Evolutionary conservation across 2,888 invertebrate species (phyloP), one percentile per base, ranked within the genome.

Genomic region (Eupithecia tripunctaria): DNA sequence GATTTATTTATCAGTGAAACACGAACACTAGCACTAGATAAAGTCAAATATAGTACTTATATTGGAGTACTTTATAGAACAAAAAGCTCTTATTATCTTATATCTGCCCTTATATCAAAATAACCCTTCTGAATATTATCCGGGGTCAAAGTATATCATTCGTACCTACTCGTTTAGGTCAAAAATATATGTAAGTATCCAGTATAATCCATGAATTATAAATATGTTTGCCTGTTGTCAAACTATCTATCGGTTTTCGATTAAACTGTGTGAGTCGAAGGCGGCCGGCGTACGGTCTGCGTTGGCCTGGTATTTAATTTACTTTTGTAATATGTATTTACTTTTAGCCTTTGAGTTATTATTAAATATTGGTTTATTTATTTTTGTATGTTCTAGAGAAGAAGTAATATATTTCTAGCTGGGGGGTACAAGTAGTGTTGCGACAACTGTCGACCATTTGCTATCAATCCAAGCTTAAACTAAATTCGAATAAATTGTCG

Each of bases 201-300:
- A 56, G 25, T 14, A 1, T 56, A 56, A 25, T 56, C 56, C 64
- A 75, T 77, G 73, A 68, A 76, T 70, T 75, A 79, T 77, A 75
- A 70, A 77, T 74, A 67, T 59, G 47, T 67, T 51, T 14, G 51
- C n/a, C 51, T 62, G 27, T 66, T 43, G 73, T 15, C 78, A 66
- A 72, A 71, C 67, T 72, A 74, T 79, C 74, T 72, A 74, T 79
- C 74, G 73, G 72, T 74, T 79, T 76, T 64, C 72, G 73, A 76
- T 75, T 72, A n/a, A 3, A 69, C 74, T 72, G 71, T 72, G 71
- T 75, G 73, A 78, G 74, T 78, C 73, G 74, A 27, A n/a, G 64
- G 77, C 74, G 78, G 73, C 78, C 74, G 78, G 73, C 78, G 67
- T 67, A 62, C 71, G 12, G 78, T 78, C 78, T 77, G 64, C 18